These are phyloP conservation scores for Trichoplusia ni DNA, from an alignment of 1,140 invertebrate genomes.

Conservation along the genomic window DNA sequence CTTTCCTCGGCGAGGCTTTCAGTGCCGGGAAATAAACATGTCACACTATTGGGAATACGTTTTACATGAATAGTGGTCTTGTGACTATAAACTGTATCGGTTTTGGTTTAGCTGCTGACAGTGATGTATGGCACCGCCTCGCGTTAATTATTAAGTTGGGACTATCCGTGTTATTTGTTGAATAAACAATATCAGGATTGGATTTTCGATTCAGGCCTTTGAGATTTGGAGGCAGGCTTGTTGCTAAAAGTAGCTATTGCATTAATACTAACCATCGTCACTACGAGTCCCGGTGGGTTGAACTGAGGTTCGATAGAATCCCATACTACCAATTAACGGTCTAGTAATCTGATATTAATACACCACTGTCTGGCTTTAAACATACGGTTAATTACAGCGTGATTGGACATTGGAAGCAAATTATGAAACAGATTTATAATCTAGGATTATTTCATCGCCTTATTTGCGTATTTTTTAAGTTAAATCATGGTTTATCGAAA, in stretches of 20 bases:
- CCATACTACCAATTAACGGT: too few species aligned
- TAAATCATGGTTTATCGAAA: too few species aligned
- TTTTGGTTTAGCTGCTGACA: slow-evolving; percentile 45
- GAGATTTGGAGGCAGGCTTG: background rate
- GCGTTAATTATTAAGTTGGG: slow-evolving; percentile 51
- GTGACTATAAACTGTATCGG: slow-evolving; percentile 54
- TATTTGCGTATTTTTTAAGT: too few species aligned
- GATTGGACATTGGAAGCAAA: too few species aligned
- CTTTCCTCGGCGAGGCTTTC: slow-evolving; percentile 65
- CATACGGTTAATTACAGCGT: too few species aligned
- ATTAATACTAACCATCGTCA: background rate
- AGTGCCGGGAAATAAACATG: slow-evolving; percentile 64
- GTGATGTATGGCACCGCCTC: slow-evolving; percentile 55
- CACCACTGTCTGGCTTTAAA: background rate
- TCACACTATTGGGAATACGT: slow-evolving; percentile 59
- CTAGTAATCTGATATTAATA: background rate
- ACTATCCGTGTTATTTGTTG: slow-evolving; percentile 34
- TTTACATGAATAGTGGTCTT: slow-evolving; percentile 55
- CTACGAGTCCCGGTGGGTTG: background rate
- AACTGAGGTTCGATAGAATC: background rate
- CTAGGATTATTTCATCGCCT: too few species aligned
- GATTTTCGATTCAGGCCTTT: slow-evolving; percentile 19
- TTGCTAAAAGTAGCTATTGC: too few species aligned
- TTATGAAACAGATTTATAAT: too few species aligned
- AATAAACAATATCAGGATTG: slow-evolving; percentile 24